Evolutionary conservation across 2,113 vertebrate species (phyloP).

Genomic region (Oophaga pumilio): DNA sequence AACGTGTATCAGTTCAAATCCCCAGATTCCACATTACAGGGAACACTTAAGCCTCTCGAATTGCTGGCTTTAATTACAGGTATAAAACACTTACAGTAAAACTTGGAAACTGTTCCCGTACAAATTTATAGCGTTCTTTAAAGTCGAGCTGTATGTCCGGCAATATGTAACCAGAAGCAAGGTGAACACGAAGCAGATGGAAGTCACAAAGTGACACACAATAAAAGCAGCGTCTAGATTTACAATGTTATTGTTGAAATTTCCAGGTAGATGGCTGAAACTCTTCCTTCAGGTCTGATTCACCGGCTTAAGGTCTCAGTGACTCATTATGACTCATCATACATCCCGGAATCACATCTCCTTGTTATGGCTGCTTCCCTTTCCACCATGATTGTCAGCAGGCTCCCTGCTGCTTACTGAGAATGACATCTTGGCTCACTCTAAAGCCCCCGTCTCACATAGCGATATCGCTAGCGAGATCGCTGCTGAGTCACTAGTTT

Average conservation of each 20-base stretch:
- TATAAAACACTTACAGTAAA: constrained; percentile 44
- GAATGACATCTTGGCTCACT: constrained; percentile 10
- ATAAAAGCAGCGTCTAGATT: constrained; percentile 47
- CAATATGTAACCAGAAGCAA: constrained; percentile 42
- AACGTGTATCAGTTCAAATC: constrained; percentile 20
- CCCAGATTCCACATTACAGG: constrained; percentile 9
- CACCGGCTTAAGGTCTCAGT: constrained; percentile 28
- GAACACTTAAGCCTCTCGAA: not conserved
- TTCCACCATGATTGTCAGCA: not conserved
- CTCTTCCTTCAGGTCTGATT: constrained; percentile 44
- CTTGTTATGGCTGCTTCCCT: constrained; percentile 11
- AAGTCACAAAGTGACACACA: constrained; percentile 43
- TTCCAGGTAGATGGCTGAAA: constrained; percentile 48
- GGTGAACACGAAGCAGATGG: constrained; percentile 42
- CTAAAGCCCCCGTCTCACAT: too few relatives aligned
- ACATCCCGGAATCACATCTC: constrained; percentile 44
- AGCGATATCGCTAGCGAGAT: too few relatives aligned
- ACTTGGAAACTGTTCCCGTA: constrained; percentile 24
- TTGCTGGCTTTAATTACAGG: constrained; percentile 40
- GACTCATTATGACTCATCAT: constrained; percentile 51
- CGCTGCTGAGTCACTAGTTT: too few relatives aligned
- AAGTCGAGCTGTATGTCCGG: constrained; percentile 10
- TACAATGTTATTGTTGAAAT: constrained; percentile 45
- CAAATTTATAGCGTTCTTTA: constrained; percentile 39
- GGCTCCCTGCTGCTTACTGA: constrained; percentile 33